Percentiles rank a stretch among this genome's conserved stretches.
These are phyloP conservation scores for Isaurus tuberculatus DNA, from an alignment of 92 coral and sea anemone species.

Conservation along the genomic window DNA sequence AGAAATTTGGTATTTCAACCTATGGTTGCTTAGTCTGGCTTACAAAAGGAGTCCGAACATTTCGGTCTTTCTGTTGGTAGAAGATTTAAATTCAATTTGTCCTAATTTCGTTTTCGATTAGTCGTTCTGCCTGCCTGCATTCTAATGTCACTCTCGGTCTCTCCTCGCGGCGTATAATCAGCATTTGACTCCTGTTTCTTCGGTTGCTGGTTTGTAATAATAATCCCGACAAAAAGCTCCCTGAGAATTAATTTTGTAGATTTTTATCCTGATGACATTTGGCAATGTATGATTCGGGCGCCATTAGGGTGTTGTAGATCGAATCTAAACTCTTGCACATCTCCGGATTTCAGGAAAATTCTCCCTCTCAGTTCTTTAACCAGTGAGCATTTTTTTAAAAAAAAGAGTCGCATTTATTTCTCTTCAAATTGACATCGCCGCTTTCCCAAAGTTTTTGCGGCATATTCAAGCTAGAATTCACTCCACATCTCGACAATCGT, in stretches of 20 bases:
- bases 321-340: not conserved
- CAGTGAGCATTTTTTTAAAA: not conserved
- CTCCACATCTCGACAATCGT: conserved; percentile 26
- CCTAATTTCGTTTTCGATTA: conserved; percentile 6
- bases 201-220: not conserved
- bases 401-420: conserved; percentile 18
- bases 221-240: conserved; percentile 7
- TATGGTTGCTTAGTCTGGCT: not conserved
- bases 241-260: not conserved
- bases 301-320: conserved; percentile 27
- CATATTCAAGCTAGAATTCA: not conserved
- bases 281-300: conserved; percentile 8
- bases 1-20: not conserved
- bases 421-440: not conserved
- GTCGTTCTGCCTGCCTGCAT: conserved; percentile 14
- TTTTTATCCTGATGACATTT: conserved; percentile 25
- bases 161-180: not conserved
- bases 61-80: not conserved
- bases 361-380: not conserved
- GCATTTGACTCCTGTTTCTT: conserved; percentile 26
- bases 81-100: conserved; percentile 21
- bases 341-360: not conserved
- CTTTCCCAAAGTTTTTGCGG: not conserved
- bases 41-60: not conserved
- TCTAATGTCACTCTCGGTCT: conserved; percentile 1